These are phyloP conservation scores for Lordiphosa andalusiaca DNA, from an alignment of 2,888 invertebrate species.

Conservation along the genomic window DNA sequence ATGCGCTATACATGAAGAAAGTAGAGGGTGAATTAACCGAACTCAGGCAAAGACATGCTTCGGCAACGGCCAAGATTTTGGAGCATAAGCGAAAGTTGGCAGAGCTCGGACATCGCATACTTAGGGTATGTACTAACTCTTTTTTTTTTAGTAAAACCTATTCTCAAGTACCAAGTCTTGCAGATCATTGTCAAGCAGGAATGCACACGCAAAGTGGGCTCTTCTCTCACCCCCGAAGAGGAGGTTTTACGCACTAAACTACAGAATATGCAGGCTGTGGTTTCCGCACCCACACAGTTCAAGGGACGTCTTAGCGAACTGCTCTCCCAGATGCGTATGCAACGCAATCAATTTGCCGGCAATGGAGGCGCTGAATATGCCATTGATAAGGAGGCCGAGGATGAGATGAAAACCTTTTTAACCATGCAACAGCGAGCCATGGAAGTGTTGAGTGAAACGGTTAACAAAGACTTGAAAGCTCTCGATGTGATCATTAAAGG, in stretches of 20 bases:
- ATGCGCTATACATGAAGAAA: conserved; percentile 89
- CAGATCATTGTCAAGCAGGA: conserved; percentile 94
- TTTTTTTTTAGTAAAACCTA: not conserved
- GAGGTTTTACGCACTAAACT: conserved; percentile 92
- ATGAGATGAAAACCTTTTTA: conserved; percentile 89
- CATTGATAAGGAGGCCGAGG: conserved; percentile 87
- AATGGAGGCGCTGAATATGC: conserved; percentile 87
- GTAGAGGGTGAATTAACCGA: conserved; percentile 89
- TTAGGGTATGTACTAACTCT: conserved; percentile 83
- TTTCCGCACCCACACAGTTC: conserved; percentile 95
- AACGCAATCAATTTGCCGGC: conserved; percentile 83
- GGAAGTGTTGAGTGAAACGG: conserved; percentile 90
- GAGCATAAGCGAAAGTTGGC: conserved; percentile 91
- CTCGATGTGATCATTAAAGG: conserved; percentile 90
- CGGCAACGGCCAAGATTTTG: conserved; percentile 89
- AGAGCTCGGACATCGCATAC: conserved; percentile 90
- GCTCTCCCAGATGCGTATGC: conserved; percentile 91
- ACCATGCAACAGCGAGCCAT: conserved; percentile 94
- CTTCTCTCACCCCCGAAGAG: conserved; percentile 93
- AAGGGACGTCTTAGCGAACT: conserved; percentile 96
- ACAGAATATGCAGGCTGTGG: conserved; percentile 91
- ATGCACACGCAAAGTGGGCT: conserved; percentile 91
- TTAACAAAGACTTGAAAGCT: conserved; percentile 89
- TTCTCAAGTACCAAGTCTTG: not conserved
- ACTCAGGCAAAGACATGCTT: conserved; percentile 90